These are phyloP conservation scores for Xenopus petersii DNA, from an alignment of 2,797 vertebrate species.

Conservation along the genomic window DNA sequence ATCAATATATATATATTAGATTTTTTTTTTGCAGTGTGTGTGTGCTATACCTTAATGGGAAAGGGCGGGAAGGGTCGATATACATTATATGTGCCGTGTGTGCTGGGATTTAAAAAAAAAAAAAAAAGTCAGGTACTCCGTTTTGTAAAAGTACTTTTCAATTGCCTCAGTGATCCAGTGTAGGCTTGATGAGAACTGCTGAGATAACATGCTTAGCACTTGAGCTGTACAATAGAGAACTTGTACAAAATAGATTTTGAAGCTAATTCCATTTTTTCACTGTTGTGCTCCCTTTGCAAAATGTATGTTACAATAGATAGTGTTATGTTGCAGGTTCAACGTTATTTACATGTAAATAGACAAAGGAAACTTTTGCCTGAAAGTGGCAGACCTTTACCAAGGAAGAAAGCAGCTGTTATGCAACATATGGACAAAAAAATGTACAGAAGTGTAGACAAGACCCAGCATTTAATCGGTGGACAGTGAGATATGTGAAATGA, in stretches of 20 bases:
- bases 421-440: conserved; percentile 88
- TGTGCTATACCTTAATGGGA: conserved; percentile 92
- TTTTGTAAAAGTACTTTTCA: conserved; percentile 91
- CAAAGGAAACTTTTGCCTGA: conserved; percentile 79
- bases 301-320: conserved; percentile 98
- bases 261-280: conserved; percentile 87
- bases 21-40: conserved; percentile 82
- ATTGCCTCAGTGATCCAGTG: conserved; percentile 92
- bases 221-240: conserved; percentile 88
- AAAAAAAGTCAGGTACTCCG: conserved; percentile 91
- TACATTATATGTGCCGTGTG: conserved; percentile 88
- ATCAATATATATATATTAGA: conserved; percentile 69
- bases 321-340: conserved; percentile 99
- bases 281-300: conserved; percentile 97
- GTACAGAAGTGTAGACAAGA: conserved; percentile 87
- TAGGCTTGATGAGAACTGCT: conserved; percentile 81
- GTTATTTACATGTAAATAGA: conserved; percentile 99
- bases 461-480: conserved; percentile 69
- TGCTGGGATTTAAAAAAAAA: conserved; percentile 70
- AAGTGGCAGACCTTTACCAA: conserved; percentile 89
- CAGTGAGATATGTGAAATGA: conserved; percentile 53
- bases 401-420: conserved; percentile 94
- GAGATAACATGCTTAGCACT: conserved; percentile 88
- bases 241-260: conserved; percentile 97
- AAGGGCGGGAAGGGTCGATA: conserved; percentile 79